Evolutionary conservation across 2,113 vertebrate species (phyloP), one percentile per base, ranked within the genome.

Genomic region (Hepsetus odoe): DNA sequence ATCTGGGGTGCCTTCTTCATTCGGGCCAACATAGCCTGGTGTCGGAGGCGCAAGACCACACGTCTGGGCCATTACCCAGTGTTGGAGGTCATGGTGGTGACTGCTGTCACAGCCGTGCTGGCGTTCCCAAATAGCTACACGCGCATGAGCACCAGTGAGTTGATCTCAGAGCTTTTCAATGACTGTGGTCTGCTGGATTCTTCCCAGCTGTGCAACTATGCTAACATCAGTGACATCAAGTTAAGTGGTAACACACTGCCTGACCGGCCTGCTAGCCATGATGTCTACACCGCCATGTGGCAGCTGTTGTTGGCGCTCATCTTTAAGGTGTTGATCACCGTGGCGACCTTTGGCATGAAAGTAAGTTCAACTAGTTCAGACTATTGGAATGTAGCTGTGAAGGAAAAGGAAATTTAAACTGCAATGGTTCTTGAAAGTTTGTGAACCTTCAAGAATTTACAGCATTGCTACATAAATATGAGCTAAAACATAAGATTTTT

Each of bases 311-410:
- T 96, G 85, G 92, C 95, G 1, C 92, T 96, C 1, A 24, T 94
- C 64, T 90, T 96, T 86, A 96, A 96, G 84, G 89, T 93, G 81
- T 87, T 95, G 84, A 94, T 96, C 87, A 96, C 95, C 0, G 91
- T 96, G 86, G 94, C 96, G 85, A 96, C 95, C 30, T 96, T 96
- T 28, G 95, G 95, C 84, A 96, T 96, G 91, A 96, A 96, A 94
- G 95, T 96, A 81, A 91, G 42, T 67, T 66, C 20, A 49, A n/a
- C 53, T 38, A 35, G 1, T 56, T n/a, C n/a, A n/a, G 40, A 4
- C 3, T 12, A 42, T 12, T 1, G 9, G 40, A 10, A 42, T 42
- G 13, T 10, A 11, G 40, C 3, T 42, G 9, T 2, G 9, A 42
- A 12, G 40, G 35, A 9, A 38, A 9, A 12, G 40, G 40, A 42